These are phyloP conservation scores for Zeuzera pyrina DNA, from an alignment of 2,888 invertebrate genomes.

Conservation along the genomic window DNA sequence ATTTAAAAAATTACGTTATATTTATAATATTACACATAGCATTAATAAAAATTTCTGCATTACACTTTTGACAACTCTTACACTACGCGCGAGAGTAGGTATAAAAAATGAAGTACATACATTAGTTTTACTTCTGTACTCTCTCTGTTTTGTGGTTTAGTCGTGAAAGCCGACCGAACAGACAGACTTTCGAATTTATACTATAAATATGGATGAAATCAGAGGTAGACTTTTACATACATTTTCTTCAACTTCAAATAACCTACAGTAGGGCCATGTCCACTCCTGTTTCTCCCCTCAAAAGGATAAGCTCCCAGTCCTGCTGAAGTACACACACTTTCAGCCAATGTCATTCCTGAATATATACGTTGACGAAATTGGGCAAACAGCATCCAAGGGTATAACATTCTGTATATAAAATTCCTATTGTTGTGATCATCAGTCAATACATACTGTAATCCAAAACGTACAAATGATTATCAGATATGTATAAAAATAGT, in stretches of 20 bases:
- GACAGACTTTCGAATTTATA: too few relatives aligned
- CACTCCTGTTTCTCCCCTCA: constrained; percentile 79
- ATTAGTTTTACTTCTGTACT: too few relatives aligned
- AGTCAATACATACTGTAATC: constrained; percentile 82
- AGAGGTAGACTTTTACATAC: too few relatives aligned
- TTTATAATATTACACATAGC: too few relatives aligned
- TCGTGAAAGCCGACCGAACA: too few relatives aligned
- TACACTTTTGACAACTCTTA: too few relatives aligned
- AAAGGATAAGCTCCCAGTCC: constrained; percentile 94
- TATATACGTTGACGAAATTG: constrained; percentile 93
- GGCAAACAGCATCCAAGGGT: constrained; percentile 89
- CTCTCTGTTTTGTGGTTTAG: too few relatives aligned
- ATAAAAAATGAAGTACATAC: too few relatives aligned
- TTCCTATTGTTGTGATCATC: constrained; percentile 83
- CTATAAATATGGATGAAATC: too few relatives aligned
- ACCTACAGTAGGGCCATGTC: constrained; percentile 87
- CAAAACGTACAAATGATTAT: constrained; percentile 4
- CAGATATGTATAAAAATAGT: background rate
- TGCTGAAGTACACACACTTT: constrained; percentile 93
- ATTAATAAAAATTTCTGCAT: too few relatives aligned
- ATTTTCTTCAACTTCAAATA: constrained; percentile 75
- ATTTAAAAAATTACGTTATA: too few relatives aligned
- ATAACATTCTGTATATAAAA: constrained; percentile 85
- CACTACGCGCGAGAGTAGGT: too few relatives aligned
- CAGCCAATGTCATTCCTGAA: constrained; percentile 90